phyloP scores from a whole-genome alignment of 2,888 invertebrate species.

The Caenorhabditis wallacei region DNA sequence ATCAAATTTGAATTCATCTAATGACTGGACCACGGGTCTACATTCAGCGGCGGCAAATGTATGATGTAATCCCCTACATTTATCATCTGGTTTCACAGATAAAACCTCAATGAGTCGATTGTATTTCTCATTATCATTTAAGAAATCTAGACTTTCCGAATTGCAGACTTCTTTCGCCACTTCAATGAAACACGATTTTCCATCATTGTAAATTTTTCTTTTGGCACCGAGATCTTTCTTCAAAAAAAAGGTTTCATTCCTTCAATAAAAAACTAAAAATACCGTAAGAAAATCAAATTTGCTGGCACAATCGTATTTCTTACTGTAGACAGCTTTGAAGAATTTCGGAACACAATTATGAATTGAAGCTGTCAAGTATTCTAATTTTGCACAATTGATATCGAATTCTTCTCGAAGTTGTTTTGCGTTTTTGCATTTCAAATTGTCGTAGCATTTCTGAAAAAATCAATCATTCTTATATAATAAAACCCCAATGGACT shows the following conservation, averaged over 20 bases:
- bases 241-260: background rate
- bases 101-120: background rate
- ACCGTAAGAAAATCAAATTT: constrained; percentile 4
- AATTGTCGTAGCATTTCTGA: background rate
- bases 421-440: constrained; percentile 5
- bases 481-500: too few species aligned
- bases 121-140: constrained; percentile 7
- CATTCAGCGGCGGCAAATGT: background rate
- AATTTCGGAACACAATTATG: background rate
- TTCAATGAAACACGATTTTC: constrained; percentile 1
- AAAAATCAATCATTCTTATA: too few species aligned
- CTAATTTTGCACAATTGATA: constrained; percentile 5
- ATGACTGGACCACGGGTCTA: background rate
- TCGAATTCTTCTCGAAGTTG: background rate
- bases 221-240: constrained; percentile 5
- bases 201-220: background rate
- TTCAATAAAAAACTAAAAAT: background rate
- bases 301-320: background rate
- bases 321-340: background rate
- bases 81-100: constrained; percentile 10
- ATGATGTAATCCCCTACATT: constrained; percentile 7
- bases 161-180: background rate
- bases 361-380: constrained; percentile 5
- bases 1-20: background rate
- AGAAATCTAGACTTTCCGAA: background rate